Percentiles rank a stretch among this genome's conserved stretches.
Evolutionary conservation across 2,113 vertebrate species (phyloP).

Genomic region (Melanerpes aurifrons): DNA sequence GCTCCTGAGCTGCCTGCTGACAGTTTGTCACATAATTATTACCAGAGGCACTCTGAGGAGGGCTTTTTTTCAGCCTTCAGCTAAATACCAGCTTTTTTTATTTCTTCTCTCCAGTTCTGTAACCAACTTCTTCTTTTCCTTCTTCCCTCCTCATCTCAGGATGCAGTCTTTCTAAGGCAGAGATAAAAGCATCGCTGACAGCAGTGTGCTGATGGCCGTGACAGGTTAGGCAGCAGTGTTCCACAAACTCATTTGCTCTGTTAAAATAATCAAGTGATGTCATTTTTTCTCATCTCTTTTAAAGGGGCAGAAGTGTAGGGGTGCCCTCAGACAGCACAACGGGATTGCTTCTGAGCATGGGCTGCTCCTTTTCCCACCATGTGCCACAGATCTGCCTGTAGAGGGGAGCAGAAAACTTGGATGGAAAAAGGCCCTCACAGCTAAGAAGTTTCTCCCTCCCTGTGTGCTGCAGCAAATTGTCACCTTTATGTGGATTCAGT

Average conservation of each 20-base stretch:
- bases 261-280: not conserved
- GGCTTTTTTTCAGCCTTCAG: constrained; percentile 46
- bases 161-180: constrained; percentile 34
- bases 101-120: constrained; percentile 12
- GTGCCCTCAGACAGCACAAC: not conserved
- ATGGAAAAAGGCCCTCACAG: not conserved
- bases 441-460: not conserved
- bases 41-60: not conserved
- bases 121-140: constrained; percentile 5
- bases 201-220: not conserved
- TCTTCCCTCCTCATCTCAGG: not conserved
- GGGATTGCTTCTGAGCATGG: not conserved
- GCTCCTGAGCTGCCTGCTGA: constrained; percentile 44
- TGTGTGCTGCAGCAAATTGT: not conserved
- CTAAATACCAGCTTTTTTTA: constrained; percentile 35
- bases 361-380: not conserved
- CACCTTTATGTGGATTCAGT: not conserved
- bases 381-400: not conserved
- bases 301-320: not conserved
- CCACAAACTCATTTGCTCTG: not conserved
- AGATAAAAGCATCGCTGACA: constrained; percentile 47
- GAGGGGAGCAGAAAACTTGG: not conserved
- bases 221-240: constrained; percentile 24
- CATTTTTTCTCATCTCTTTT: not conserved
- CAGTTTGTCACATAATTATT: constrained; percentile 61